phyloP scores from a whole-genome alignment of 2,797 vertebrate species.

The Pseudomugil gertrudae region DNA sequence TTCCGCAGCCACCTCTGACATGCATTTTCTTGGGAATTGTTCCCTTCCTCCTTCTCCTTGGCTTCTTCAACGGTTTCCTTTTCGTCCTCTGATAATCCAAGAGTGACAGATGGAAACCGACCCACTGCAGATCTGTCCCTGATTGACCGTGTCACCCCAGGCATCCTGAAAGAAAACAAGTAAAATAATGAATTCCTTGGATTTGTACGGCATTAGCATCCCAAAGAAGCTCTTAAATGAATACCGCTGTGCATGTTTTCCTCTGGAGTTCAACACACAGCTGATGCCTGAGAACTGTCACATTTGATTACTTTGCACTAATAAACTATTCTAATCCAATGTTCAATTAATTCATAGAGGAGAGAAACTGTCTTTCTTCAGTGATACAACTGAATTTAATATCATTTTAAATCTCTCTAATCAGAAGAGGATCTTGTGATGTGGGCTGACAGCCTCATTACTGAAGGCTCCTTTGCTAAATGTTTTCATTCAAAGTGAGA shows the following conservation, averaged over 20 bases:
- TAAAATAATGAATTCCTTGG: background rate
- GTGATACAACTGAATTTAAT: slow-evolving; percentile 3
- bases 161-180: slow-evolving; percentile 64
- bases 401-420: slow-evolving; percentile 19
- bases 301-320: background rate
- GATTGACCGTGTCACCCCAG: slow-evolving; percentile 46
- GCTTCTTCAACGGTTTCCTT: slow-evolving; percentile 28
- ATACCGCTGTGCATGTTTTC: background rate
- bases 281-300: background rate
- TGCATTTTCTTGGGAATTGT: slow-evolving; percentile 12
- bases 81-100: slow-evolving; percentile 48
- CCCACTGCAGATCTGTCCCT: slow-evolving; percentile 68
- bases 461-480: background rate
- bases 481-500: slow-evolving; percentile 17
- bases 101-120: slow-evolving; percentile 72
- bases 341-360: slow-evolving; percentile 5
- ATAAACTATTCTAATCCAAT: slow-evolving; percentile 5
- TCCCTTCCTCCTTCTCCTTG: background rate
- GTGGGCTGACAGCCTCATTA: slow-evolving; percentile 7
- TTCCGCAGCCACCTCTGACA: slow-evolving; percentile 66
- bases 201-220: background rate
- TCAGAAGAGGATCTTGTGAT: background rate
- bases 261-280: background rate
- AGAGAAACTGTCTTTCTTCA: slow-evolving; percentile 14
- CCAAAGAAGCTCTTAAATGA: background rate